Evolutionary conservation across 1,140 invertebrate genomes (phyloP), one percentile per base, ranked within the genome.

Genomic region (Frieseomelitta varia): DNA sequence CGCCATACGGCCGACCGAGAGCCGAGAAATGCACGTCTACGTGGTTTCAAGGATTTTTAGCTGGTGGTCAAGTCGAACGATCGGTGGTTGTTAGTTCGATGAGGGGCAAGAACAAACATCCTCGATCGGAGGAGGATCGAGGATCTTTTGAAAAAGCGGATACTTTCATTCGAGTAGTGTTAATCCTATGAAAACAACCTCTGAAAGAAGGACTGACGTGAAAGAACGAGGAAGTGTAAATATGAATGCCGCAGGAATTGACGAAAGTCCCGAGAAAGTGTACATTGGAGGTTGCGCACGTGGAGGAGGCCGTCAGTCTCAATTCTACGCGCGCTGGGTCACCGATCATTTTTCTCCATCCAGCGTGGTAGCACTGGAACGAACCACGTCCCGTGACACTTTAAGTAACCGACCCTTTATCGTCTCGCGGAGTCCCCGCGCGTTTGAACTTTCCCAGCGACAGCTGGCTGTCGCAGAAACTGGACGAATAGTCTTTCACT

Each of bases 381-480:
- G n/a, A 47, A 47, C 39, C 8, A 8, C n/a, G 19, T 55, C 47
- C 34, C 81, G 65, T 72, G 81, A 83, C 81, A 78, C 11, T 84
- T 84, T 55, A 72, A 84, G 81, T 72, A 71, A 84, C 61, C 80
- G 21, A 27, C 24, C 73, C 63, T 30, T 53, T 24, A n/a, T 67
- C 27, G 17, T 3, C 10, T 21, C 30, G 4, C 27, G 4, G n/a
- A 2, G 15, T 65, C 27, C 15, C 30, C 34, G 27, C 8, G n/a
- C n/a, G 24, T 19, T 19, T 17, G 19, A 17, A 65, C 3, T 75
- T 69, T 27, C 47, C 58, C 6, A 21, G 27, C 81, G 81, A 79
- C 81, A 84, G 81, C 81, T 84, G 81, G 67, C 55, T 79, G 67
- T 79, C 81, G 81, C 81, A 63, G 81, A 79, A 79, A 84, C 75